Conservation (phyloP, 2,113 vertebrate genomes). For the Lophotis ruficrista region DNA sequence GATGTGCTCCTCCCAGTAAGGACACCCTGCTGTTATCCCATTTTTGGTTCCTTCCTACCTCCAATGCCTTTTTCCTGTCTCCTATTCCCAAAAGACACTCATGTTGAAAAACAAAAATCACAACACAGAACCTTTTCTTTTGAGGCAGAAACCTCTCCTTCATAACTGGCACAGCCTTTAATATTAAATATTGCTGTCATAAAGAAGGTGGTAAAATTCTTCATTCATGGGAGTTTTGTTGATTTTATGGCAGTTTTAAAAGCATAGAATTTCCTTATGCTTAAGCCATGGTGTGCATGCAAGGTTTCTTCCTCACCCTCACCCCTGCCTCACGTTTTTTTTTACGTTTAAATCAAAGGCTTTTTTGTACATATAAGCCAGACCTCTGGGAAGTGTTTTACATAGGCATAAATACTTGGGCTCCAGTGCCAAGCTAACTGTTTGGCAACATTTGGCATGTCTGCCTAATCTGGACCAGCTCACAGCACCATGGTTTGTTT, state of each 20-base stretch:
- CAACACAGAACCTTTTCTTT: not conserved
- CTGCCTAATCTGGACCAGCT: not conserved
- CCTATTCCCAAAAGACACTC: not conserved
- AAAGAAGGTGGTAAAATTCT: not conserved
- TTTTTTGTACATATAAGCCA: not conserved
- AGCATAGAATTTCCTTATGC: not conserved
- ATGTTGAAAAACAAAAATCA: not conserved
- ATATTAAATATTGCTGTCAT: not conserved
- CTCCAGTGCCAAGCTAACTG: not conserved
- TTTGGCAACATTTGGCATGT: not conserved
- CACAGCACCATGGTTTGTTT: not conserved
- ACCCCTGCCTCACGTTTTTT: not conserved
- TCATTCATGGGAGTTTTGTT: not conserved
- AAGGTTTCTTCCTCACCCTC: not conserved
- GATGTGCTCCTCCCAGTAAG: not conserved
- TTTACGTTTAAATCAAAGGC: slow-evolving; percentile 9
- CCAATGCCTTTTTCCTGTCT: not conserved
- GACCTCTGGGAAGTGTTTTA: slow-evolving; percentile 12
- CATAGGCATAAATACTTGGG: not conserved
- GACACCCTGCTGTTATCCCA: not conserved
- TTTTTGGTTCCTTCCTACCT: not conserved
- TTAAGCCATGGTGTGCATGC: not conserved
- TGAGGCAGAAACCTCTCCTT: not conserved
- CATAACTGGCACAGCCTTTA: not conserved
- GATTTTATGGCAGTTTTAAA: not conserved